Evolutionary conservation across 2,113 vertebrate genomes (phyloP).

Genomic region (Bufo gargarizans): DNA sequence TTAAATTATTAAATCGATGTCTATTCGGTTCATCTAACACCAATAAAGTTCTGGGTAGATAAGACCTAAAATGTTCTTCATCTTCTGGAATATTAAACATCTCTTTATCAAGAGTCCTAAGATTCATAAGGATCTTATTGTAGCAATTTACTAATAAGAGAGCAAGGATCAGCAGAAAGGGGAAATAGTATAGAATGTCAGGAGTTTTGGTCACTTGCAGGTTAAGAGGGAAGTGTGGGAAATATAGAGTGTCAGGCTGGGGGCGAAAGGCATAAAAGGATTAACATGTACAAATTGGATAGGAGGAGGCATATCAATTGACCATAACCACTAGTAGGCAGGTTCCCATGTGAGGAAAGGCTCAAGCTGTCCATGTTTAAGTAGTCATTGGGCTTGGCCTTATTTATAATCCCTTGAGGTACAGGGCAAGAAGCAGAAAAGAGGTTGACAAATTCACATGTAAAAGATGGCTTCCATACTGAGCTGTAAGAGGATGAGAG

Average conservation of each 20-base stretch:
- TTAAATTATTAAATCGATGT: no score
- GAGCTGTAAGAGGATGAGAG: conserved; percentile 51
- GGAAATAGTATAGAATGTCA: conserved; percentile 58
- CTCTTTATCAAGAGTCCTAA: neutral
- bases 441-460: conserved; percentile 64
- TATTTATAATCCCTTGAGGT: conserved; percentile 71
- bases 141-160: conserved; percentile 4
- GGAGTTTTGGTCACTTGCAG: conserved; percentile 60
- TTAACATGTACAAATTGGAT: conserved; percentile 74
- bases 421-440: conserved; percentile 62
- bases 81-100: neutral
- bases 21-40: no score
- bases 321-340: conserved; percentile 63
- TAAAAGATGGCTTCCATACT: conserved; percentile 64
- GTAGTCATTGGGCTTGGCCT: conserved; percentile 62
- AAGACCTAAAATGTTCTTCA: neutral
- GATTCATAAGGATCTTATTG: conserved; percentile 31
- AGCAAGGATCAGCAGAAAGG: conserved; percentile 51
- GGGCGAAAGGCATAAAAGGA: conserved; percentile 59
- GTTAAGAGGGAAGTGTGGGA: conserved; percentile 63
- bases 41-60: neutral
- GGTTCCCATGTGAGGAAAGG: conserved; percentile 69
- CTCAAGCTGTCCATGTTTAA: conserved; percentile 64
- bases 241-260: conserved; percentile 63
- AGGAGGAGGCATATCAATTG: conserved; percentile 68